Percentiles rank a stretch among this genome's conserved stretches.
These are phyloP conservation scores for Cercocebus atys DNA, from an alignment of 2,113 vertebrate species.

Conservation along the genomic window DNA sequence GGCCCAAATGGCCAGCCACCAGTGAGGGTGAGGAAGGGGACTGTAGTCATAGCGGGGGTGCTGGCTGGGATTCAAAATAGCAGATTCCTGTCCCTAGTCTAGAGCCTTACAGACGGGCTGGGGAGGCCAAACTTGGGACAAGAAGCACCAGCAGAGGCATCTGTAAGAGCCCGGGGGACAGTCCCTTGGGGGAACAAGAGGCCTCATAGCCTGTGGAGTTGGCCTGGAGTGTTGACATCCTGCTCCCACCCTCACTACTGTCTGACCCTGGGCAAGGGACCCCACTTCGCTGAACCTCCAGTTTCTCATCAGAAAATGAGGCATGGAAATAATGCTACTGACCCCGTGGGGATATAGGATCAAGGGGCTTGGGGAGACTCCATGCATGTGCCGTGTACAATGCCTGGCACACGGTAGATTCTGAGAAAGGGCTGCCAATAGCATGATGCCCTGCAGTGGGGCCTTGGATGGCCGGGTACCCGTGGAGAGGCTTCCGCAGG, in stretches of 20 bases:
- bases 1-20: neutral
- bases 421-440: neutral
- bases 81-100: neutral
- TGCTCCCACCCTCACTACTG: neutral
- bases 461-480: neutral
- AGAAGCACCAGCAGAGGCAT: neutral
- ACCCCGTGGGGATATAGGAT: neutral
- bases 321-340: neutral
- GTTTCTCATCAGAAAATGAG: neutral
- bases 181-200: accelerated
- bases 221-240: neutral
- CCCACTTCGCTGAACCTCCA: neutral
- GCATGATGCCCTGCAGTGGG: neutral
- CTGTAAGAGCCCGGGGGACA: neutral
- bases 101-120: neutral
- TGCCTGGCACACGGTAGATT: neutral
- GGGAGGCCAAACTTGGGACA: neutral
- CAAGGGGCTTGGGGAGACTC: neutral
- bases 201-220: neutral
- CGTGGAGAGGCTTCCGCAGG: neutral
- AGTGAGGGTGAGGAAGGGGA: neutral
- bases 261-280: neutral
- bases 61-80: neutral
- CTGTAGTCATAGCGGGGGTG: neutral
- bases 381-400: accelerated